Conservation (phyloP, 2,113 vertebrate genomes). For the Boulengeromyrus knoepffleri region DNA sequence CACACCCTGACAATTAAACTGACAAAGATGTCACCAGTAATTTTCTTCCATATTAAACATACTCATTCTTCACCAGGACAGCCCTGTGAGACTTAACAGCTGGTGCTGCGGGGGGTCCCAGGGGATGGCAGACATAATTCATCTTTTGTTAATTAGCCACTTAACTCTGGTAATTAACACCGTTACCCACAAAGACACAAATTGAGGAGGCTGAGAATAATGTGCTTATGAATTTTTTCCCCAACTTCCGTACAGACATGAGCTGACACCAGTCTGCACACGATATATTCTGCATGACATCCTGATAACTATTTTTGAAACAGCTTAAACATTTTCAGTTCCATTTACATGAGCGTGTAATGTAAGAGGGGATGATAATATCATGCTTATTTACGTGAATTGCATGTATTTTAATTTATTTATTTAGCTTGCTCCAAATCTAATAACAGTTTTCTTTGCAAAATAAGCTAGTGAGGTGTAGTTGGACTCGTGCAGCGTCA, state of each 20-base stretch:
- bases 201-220: conserved; percentile 31
- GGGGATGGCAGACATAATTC: conserved; percentile 37
- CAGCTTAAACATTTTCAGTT: background rate
- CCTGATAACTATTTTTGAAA: background rate
- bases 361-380: background rate
- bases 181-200: conserved; percentile 35
- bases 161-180: conserved; percentile 46
- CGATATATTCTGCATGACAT: background rate
- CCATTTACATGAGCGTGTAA: background rate
- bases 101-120: conserved; percentile 27
- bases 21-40: conserved; percentile 32
- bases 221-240: background rate
- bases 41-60: conserved; percentile 32
- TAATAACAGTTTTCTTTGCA: background rate
- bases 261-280: background rate
- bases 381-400: background rate
- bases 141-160: conserved; percentile 45
- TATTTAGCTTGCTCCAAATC: background rate
- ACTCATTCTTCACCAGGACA: conserved; percentile 12
- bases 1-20: conserved; percentile 4
- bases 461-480: background rate
- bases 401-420: background rate
- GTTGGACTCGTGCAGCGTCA: background rate
- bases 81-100: conserved; percentile 33
- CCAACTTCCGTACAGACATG: background rate